Evolutionary conservation across 1,140 invertebrate genomes (phyloP).

Genomic region (Ptiloglossa arizonensis): DNA sequence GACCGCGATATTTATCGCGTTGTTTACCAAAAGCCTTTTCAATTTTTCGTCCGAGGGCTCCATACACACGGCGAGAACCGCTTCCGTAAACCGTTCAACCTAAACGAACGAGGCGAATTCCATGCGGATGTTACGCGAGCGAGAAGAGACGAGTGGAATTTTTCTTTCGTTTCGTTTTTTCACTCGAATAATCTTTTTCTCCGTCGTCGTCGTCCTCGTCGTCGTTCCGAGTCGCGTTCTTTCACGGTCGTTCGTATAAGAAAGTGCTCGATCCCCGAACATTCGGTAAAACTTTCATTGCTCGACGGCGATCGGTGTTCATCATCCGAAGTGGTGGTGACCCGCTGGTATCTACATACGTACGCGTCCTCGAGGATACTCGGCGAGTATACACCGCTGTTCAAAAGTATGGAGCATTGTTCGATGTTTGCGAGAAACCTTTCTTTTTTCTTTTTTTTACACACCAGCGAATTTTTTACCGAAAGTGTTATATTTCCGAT

Average conservation of each 20-base stretch:
- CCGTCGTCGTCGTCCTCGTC: too few species aligned
- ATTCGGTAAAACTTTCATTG: conserved; percentile 65
- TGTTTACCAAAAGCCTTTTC: conserved; percentile 30
- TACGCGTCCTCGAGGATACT: conserved; percentile 20
- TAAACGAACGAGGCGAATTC: neutral
- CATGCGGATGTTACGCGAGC: neutral
- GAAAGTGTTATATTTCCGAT: too few species aligned
- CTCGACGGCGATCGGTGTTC: conserved; percentile 44
- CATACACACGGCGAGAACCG: too few species aligned
- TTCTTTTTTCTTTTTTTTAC: too few species aligned
- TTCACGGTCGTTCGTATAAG: conserved; percentile 24
- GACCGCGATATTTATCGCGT: conserved; percentile 38
- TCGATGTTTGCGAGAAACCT: too few species aligned
- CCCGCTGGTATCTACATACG: conserved; percentile 17
- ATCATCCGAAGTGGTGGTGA: conserved; percentile 38
- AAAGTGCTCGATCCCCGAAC: conserved; percentile 44
- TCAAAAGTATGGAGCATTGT: neutral
- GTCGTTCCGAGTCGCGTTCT: too few species aligned
- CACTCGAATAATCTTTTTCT: too few species aligned
- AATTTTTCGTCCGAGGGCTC: conserved; percentile 13
- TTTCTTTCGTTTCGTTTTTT: too few species aligned
- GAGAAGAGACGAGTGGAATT: too few species aligned
- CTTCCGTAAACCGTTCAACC: neutral
- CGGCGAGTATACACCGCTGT: neutral
- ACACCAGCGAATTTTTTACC: too few species aligned